Percentiles rank a stretch among this genome's conserved stretches.
These are phyloP conservation scores for Cricetomys ansorgei DNA, from an alignment of 2,113 vertebrate genomes.

Conservation along the genomic window DNA sequence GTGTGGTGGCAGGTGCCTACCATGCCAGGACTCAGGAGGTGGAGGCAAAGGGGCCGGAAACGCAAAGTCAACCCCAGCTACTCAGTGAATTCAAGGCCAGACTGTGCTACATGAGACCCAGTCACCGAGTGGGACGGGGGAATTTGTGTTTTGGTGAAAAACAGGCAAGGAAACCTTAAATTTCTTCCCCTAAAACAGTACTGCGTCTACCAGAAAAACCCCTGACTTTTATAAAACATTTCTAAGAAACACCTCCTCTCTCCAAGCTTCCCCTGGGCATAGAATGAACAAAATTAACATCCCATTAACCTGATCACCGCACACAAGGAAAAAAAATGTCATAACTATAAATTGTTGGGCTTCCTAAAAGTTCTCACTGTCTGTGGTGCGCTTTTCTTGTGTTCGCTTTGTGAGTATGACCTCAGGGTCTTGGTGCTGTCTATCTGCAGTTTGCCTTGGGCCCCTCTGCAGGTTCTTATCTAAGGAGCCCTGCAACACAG, in stretches of 20 bases:
- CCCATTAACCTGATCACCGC: background rate
- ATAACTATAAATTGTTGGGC: background rate
- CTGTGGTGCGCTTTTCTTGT: background rate
- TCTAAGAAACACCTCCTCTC: conserved; percentile 12
- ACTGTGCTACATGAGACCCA: background rate
- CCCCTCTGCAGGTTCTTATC: conserved; percentile 20
- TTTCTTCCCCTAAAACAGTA: background rate
- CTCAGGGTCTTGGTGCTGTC: background rate
- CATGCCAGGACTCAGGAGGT: background rate
- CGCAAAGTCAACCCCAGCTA: background rate
- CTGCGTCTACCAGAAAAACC: background rate
- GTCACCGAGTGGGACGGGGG: background rate
- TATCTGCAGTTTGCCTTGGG: background rate
- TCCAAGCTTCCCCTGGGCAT: background rate
- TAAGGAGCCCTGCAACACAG: conserved; percentile 6
- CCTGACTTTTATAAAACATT: background rate
- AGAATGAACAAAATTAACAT: background rate
- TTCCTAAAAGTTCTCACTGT: background rate
- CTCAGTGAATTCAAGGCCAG: background rate
- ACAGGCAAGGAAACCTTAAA: background rate
- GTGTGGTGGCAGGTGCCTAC: background rate
- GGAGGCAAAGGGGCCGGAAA: no score
- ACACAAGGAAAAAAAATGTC: background rate
- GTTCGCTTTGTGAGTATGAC: background rate
- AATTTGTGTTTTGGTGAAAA: background rate